Evolutionary conservation across 1,140 invertebrate genomes (phyloP), one percentile per base, ranked within the genome.

Genomic region (Drosophila pandora): DNA sequence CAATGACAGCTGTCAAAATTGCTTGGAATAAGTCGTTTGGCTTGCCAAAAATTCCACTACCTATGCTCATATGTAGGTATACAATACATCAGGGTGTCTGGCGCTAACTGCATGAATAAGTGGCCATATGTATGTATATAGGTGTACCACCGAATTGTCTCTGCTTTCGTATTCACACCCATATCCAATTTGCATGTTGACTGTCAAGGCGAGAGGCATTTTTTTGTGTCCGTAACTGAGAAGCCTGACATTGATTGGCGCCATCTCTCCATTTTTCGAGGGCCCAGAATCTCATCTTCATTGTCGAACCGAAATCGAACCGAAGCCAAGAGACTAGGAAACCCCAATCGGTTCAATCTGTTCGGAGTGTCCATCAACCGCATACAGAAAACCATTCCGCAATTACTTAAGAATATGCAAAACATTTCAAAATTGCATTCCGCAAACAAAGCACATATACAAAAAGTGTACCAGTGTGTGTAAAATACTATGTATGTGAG

Each of bases 1-100:
- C 75, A 85, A 78, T 88, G 82, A 87, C 82, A 87, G 83, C 82
- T 87, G 82, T 88, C 82, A 87, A 82, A 88, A 88, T 79, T 81
- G 69, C 64, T 78, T 57, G 75, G 76, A 75, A 84, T 71, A 87
- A 81, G 74, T 81, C 69, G 74, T 75, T 87, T 82, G 61, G 59
- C 49, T 78, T 87, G 78, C 78, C 81, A 68, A 85, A 68, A 78
- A 78, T 65, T 52, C 53, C 60, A 48, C 32, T 50, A 67, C 55
- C 61, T 67, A 75, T 50, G 12, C 28, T 21, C 37, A 25, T 48
- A 17, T 50, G 43, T 22, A 45, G 47, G 47, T 9, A 43, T 6
- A 12, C 12, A 0, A n/a, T 37, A 37, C 12, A n/a, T 37, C 34
- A 12, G 12, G 12, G 2, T 64, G 59, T 63, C 28, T 83, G 23